Conservation (phyloP, 2,113 vertebrate species). For the Menura novaehollandiae region DNA sequence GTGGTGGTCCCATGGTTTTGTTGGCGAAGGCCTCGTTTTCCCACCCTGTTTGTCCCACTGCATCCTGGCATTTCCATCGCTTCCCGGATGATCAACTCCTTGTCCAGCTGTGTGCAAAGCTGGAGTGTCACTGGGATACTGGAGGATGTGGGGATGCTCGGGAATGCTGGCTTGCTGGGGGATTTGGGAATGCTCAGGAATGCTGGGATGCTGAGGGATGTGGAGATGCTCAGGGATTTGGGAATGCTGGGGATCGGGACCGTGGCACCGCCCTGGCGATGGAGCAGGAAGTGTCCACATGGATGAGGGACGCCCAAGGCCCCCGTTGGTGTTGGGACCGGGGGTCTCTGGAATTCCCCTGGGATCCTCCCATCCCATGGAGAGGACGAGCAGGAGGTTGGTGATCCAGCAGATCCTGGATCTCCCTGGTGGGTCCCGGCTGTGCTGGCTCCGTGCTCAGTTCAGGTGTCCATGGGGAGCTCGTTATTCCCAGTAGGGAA, state of each 20-base stretch:
- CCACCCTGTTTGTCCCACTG: background rate
- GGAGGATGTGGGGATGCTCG: background rate
- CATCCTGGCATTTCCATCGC: background rate
- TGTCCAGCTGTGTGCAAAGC: background rate
- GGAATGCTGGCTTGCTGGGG: background rate
- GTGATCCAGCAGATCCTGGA: background rate
- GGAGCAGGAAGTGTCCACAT: background rate
- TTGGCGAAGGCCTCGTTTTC: background rate
- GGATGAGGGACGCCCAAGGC: background rate
- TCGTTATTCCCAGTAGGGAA: background rate
- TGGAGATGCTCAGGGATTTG: background rate
- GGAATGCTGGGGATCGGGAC: background rate
- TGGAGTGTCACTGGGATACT: rapidly evolving
- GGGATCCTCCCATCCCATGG: background rate
- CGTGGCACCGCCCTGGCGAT: background rate
- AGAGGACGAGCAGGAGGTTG: background rate
- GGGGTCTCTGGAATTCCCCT: rapidly evolving
- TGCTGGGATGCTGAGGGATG: background rate
- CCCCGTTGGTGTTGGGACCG: too few species aligned
- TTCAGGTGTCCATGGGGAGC: rapidly evolving
- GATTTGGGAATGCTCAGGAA: background rate
- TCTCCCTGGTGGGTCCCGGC: background rate
- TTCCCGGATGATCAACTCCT: background rate
- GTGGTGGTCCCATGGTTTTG: background rate
- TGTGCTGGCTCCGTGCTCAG: rapidly evolving